A percentile compares a stretch with the other conserved stretches of the same genome.
Evolutionary conservation across 2,797 vertebrate genomes (phyloP).

Genomic region (Urosaurus nigricauda): DNA sequence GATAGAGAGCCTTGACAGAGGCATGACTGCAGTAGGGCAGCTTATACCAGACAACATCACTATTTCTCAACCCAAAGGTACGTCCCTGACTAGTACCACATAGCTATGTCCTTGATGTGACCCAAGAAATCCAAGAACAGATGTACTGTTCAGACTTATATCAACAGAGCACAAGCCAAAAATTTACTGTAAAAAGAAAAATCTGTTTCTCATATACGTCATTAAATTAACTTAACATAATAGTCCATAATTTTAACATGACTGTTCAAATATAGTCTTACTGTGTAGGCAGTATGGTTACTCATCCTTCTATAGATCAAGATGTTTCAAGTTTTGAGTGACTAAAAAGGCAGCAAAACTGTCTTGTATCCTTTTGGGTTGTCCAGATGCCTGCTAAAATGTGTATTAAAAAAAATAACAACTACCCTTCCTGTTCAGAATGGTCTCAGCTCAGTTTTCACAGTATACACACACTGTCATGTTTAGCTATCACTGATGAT

Average conservation of each 20-base stretch:
- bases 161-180: background rate
- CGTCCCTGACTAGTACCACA: too few species aligned
- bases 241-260: conserved; percentile 29
- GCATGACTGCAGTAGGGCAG: too few species aligned
- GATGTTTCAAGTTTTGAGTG: background rate
- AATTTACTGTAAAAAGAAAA: background rate
- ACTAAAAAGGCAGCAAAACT: conserved; percentile 40
- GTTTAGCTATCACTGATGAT: conserved; percentile 63
- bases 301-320: conserved; percentile 38
- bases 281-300: conserved; percentile 26
- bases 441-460: conserved; percentile 50
- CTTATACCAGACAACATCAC: too few species aligned
- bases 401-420: conserved; percentile 25
- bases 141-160: background rate
- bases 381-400: conserved; percentile 58
- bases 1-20: too few species aligned
- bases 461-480: conserved; percentile 54
- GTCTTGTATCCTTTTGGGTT: conserved; percentile 24
- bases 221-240: too few species aligned
- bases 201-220: background rate
- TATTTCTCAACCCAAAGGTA: too few species aligned
- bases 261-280: conserved; percentile 40
- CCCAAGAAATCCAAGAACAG: background rate
- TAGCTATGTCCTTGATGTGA: too few species aligned
- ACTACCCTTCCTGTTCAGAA: conserved; percentile 27